Conservation (phyloP, 2,113 vertebrate species). For the Pantherophis guttatus region DNA sequence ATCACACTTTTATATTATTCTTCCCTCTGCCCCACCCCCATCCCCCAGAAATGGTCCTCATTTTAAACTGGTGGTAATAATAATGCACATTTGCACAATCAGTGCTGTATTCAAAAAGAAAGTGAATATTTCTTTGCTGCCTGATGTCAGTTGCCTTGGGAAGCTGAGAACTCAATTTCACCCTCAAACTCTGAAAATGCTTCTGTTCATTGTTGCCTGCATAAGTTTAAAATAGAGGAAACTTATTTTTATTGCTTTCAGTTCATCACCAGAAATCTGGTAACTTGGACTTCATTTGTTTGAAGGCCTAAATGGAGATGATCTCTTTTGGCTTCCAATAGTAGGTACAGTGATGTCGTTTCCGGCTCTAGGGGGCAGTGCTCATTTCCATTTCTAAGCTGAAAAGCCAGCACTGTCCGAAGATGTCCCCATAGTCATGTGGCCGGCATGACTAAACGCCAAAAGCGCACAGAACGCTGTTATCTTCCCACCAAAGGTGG, state of each 20-base stretch:
- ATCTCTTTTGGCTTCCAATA: not conserved
- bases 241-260: not conserved
- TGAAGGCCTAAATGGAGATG: not conserved
- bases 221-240: not conserved
- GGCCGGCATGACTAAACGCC: no score
- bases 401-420: no score
- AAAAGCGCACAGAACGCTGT: no score
- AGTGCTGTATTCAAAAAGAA: not conserved
- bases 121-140: not conserved
- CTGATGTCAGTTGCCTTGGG: not conserved
- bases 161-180: not conserved
- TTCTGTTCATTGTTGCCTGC: not conserved
- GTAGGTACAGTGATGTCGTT: not conserved
- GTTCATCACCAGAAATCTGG: not conserved
- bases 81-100: not conserved
- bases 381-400: no score
- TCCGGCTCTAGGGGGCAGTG: no score
- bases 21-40: slow-evolving; percentile 8
- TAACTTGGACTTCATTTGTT: not conserved
- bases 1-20: slow-evolving; percentile 42
- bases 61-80: not conserved
- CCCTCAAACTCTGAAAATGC: not conserved
- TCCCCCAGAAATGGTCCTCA: not conserved
- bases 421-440: no score
- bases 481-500: no score